Base-by-base conservation (phyloP, 2,888 invertebrate species). In the Lasius platythorax region DNA sequence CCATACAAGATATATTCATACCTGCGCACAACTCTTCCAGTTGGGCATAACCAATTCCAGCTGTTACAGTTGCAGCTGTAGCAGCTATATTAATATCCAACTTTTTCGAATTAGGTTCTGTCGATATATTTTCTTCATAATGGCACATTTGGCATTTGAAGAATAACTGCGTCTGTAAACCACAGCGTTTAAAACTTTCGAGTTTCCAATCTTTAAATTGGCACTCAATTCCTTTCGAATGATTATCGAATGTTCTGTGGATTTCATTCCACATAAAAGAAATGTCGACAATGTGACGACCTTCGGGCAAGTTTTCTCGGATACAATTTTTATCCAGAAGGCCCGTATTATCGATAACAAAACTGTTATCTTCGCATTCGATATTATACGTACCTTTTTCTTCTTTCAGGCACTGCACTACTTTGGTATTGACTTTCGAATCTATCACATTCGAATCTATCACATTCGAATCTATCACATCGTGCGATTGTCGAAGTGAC, bases 141-240 rank as follows among this genome's bases (percentile, higher is more conserved):
- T 43, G 0, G 11, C 68, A 68, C 12, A 50, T 50, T 67, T 46
- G 23, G 3, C 67, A 67, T 2, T 67, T 43, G 3, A 28, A 67
- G 11, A 46, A 67, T 4, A 68, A 50, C 9, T 68, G 30, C 3
- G 67, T 68, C 9, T 30, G 4, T 11, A 68, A 50, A 4, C 68
- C 68, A 50, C 18, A 2, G 18, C 46, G 30, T 18, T 18, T n/a
- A 5, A 40, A 12, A 23, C 43, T 33, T 68, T n/a, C 9, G 9
- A 33, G 68, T 18, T 11, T 30, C 68, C 50, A 68, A 50, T 68
- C 18, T 50, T 33, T 30, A 68, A 68, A 68, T 33, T 15, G 4
- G 50, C 68, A 68, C 18, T 68, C 11, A 3, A 50, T 11, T 68
- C 30, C 30, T 46, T 11, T 8, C 28, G 18, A 3, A 50, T 68